Conservation (phyloP, 2,113 vertebrate species). For the Eurypyga helias region DNA sequence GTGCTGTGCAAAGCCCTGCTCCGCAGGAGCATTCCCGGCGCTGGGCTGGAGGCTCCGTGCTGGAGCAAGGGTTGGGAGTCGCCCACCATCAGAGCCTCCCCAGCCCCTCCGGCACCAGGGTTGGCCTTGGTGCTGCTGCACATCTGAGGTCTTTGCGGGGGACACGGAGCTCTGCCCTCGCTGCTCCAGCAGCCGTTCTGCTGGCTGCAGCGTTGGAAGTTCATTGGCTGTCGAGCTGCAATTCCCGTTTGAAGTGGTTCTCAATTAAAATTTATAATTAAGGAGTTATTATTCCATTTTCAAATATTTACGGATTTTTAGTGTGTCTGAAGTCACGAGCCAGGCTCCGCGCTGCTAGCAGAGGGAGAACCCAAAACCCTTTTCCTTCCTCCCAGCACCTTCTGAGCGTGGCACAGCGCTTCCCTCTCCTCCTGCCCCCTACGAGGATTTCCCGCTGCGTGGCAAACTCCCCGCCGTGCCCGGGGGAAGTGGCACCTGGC, state of each 20-base stretch:
- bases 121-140: background rate
- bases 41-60: background rate
- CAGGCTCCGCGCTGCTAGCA: background rate
- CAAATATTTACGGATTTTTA: background rate
- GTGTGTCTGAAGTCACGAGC: background rate
- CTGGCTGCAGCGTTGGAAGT: background rate
- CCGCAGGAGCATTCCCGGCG: background rate
- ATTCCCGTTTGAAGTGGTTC: background rate
- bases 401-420: background rate
- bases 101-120: background rate
- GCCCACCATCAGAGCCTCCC: background rate
- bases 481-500: background rate
- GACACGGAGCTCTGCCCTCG: background rate
- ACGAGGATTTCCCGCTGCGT: accelerated
- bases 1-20: background rate
- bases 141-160: background rate
- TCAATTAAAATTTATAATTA: conserved; percentile 35
- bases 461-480: accelerated
- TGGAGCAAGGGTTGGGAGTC: background rate
- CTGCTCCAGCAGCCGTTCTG: background rate
- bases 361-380: background rate
- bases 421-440: background rate
- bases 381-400: background rate
- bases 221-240: background rate
- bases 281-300: background rate